A percentile compares a stretch with the other conserved stretches of the same genome.
These are phyloP conservation scores for Toxotes chatareus DNA, from an alignment of 2,113 vertebrate genomes.

Conservation along the genomic window DNA sequence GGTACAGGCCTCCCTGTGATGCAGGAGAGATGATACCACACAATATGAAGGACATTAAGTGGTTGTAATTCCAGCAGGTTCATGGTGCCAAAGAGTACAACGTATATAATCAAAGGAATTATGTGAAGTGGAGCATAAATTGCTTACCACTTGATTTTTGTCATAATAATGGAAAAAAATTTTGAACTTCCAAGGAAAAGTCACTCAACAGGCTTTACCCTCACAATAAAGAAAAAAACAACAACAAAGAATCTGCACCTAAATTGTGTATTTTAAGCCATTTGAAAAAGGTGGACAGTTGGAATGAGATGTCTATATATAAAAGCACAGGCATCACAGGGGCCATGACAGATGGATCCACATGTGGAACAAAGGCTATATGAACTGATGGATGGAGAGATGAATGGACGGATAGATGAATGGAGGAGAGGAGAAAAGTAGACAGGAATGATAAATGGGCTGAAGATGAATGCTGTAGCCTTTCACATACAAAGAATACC, in stretches of 20 bases:
- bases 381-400: slow-evolving; percentile 78
- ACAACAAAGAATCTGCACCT: slow-evolving; percentile 17
- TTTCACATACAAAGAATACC: slow-evolving; percentile 65
- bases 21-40: not conserved
- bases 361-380: slow-evolving; percentile 67
- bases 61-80: slow-evolving; percentile 8
- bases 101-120: slow-evolving; percentile 6
- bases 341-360: slow-evolving; percentile 76
- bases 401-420: slow-evolving; percentile 76
- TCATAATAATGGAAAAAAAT: slow-evolving; percentile 15
- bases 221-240: slow-evolving; percentile 11
- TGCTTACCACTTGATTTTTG: slow-evolving; percentile 20
- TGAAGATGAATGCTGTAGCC: slow-evolving; percentile 64
- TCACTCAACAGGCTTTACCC: not conserved
- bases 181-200: not conserved
- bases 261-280: slow-evolving; percentile 38
- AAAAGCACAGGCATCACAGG: slow-evolving; percentile 44
- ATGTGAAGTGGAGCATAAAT: slow-evolving; percentile 11
- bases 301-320: slow-evolving; percentile 69
- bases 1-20: not conserved
- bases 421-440: slow-evolving; percentile 65
- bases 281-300: slow-evolving; percentile 50
- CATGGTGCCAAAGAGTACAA: not conserved
- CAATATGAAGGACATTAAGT: not conserved
- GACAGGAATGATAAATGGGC: slow-evolving; percentile 75